These are phyloP conservation scores for Eumaeus atala DNA, from an alignment of 1,140 invertebrate genomes.

Conservation along the genomic window DNA sequence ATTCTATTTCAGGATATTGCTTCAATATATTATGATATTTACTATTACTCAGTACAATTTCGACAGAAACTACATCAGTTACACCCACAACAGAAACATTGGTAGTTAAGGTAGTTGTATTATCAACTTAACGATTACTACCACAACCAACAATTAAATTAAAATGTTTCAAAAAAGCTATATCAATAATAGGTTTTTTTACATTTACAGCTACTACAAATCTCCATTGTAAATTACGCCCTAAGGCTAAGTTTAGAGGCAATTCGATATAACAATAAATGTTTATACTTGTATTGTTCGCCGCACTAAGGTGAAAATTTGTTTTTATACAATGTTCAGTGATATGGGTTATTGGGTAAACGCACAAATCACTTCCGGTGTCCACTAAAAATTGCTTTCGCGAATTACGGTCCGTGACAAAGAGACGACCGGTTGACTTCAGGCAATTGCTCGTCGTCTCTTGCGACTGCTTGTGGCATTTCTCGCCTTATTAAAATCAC, in stretches of 20 bases:
- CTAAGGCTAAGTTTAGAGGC: conserved; percentile 16
- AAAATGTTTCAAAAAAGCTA: conserved; percentile 23
- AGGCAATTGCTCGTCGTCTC: conserved; percentile 31
- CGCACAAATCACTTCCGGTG: conserved; percentile 25
- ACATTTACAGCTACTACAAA: conserved; percentile 22
- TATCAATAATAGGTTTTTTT: conserved; percentile 38
- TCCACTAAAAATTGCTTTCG: conserved; percentile 25
- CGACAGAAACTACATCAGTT: not conserved
- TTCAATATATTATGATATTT: conserved; percentile 1
- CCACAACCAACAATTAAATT: not conserved
- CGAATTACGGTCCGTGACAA: conserved; percentile 25
- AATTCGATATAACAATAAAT: conserved; percentile 17
- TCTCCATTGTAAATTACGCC: conserved; percentile 20
- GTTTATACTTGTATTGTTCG: conserved; percentile 14
- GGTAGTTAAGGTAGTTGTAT: not conserved
- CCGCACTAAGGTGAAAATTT: conserved; percentile 8
- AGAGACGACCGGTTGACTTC: conserved; percentile 26
- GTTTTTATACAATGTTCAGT: conserved; percentile 10
- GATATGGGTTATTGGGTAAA: conserved; percentile 15
- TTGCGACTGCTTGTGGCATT: conserved; percentile 25
- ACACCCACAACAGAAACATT: not conserved
- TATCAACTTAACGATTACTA: not conserved
- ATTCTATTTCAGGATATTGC: not conserved
- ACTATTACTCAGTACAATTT: not conserved
- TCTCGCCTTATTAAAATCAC: conserved; percentile 25